phyloP scores from a whole-genome alignment of 2,888 invertebrate genomes.

The Harpalus rufipes region DNA sequence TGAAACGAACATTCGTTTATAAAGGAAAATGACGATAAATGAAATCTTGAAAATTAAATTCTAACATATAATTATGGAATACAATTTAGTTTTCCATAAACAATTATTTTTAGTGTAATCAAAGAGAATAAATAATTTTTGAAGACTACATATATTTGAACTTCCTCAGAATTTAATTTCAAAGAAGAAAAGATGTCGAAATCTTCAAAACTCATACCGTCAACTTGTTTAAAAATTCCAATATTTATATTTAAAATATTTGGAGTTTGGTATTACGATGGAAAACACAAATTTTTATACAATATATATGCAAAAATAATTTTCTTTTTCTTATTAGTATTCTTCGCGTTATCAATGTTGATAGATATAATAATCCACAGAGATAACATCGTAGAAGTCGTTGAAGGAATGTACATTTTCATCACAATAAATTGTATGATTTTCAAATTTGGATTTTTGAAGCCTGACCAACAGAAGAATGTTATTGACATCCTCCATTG shows the following conservation, averaged over 20 bases:
- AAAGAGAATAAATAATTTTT: conserved; percentile 20
- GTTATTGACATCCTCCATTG: conserved; percentile 32
- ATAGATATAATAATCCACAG: conserved; percentile 25
- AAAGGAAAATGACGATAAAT: neutral
- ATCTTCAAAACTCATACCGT: neutral
- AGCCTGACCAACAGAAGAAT: conserved; percentile 3
- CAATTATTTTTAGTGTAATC: neutral
- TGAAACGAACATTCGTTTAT: neutral
- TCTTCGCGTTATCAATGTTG: neutral
- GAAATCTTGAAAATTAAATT: neutral
- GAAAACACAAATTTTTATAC: conserved; percentile 21
- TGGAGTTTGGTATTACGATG: conserved; percentile 49
- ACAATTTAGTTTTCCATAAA: neutral
- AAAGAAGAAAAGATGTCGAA: conserved; percentile 13
- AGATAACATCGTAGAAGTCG: conserved; percentile 44
- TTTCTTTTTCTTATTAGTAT: neutral
- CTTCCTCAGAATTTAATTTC: neutral
- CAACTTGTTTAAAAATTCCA: conserved; percentile 35
- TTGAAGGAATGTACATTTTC: conserved; percentile 19
- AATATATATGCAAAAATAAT: conserved; percentile 30
- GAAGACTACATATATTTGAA: neutral
- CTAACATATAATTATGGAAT: neutral
- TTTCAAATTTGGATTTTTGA: conserved; percentile 48
- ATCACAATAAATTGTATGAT: conserved; percentile 27
- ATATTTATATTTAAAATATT: conserved; percentile 42